Base-by-base conservation (phyloP, 1,140 invertebrate species). In the Mercenaria mercenaria region DNA sequence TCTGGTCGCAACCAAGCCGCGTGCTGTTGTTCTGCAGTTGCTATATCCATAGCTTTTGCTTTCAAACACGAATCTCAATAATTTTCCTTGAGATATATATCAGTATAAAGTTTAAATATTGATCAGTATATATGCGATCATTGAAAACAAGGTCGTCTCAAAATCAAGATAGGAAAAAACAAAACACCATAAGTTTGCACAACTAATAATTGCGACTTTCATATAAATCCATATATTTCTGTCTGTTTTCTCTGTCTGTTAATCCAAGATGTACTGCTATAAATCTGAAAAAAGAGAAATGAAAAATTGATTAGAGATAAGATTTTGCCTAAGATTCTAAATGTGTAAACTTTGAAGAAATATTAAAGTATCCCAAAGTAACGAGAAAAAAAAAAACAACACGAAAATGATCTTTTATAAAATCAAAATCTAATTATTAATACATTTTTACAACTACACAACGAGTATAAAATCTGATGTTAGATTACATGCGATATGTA, bases 1-100 rank as follows among this genome's bases (percentile, higher is more conserved):
- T 89, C 88, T 29, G 77, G 88, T 23, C 88, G 29, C 52, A 89
- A 37, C 88, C 88, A 89, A 11, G 88, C 88, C n/a, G 88, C 69
- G 69, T 89, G 88, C 43, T 89, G 88, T 64, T 83, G 88, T 50
- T 89, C 88, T 32, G 80, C 59, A 39, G 81, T 83, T 26, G 86
- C 86, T 67, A 88, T 69, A 69, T 88, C 86, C 86, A 88, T 88
- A 80, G 32, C 41, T 23, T 41, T 79, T 64, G 29, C 43, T 79
- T 20, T 72, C 26, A 64, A 3, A 64, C 59, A 64, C 59, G 1
- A 56, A 41, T 39, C 29, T 74, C n/a, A 29, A 8, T 64, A 18
- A n/a, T 29, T 64, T n/a, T 29, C 15, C 26, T 26, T 64, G 26
- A 29, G 59, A 64, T 26, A n/a, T 64, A 26, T n/a, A 64, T 64